phyloP scores from a whole-genome alignment of 2,797 vertebrate genomes.

The Enteromius afrohamiltoni region DNA sequence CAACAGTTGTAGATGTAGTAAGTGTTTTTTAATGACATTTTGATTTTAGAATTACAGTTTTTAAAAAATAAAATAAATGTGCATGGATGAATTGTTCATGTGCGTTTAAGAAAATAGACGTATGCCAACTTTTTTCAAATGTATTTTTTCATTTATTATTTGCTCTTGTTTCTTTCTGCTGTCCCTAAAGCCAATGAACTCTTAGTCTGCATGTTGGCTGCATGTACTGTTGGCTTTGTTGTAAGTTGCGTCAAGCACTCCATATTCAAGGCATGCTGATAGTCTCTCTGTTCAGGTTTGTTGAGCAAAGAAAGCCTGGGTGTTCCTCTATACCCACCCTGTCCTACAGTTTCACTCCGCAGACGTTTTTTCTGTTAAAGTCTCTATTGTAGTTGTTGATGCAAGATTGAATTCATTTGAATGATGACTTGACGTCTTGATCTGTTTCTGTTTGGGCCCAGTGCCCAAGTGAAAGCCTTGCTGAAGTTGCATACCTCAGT shows the following conservation, averaged over 20 bases:
- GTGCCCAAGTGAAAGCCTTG: neutral
- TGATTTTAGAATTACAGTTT: neutral
- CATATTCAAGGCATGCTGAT: neutral
- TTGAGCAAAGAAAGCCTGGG: conserved; percentile 22
- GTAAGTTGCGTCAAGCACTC: neutral
- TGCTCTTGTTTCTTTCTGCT: neutral
- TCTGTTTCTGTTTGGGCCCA: neutral
- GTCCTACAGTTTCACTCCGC: neutral
- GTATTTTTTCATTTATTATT: no score
- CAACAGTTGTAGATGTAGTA: neutral
- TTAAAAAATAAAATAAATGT: neutral
- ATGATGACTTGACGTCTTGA: neutral
- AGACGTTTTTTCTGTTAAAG: conserved; percentile 20
- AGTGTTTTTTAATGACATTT: neutral
- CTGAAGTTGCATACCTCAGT: neutral
- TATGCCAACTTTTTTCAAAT: neutral
- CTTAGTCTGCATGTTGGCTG: neutral
- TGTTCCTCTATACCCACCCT: conserved; percentile 4
- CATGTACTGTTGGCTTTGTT: neutral
- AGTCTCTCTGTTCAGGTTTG: neutral
- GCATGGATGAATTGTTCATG: neutral
- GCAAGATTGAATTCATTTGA: neutral
- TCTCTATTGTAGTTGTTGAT: neutral
- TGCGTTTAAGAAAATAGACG: neutral
- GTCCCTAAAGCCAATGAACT: neutral